A percentile compares a stretch with the other conserved stretches of the same genome.
phyloP scores from a whole-genome alignment of 2,113 vertebrate genomes.

The Oriolus oriolus region DNA sequence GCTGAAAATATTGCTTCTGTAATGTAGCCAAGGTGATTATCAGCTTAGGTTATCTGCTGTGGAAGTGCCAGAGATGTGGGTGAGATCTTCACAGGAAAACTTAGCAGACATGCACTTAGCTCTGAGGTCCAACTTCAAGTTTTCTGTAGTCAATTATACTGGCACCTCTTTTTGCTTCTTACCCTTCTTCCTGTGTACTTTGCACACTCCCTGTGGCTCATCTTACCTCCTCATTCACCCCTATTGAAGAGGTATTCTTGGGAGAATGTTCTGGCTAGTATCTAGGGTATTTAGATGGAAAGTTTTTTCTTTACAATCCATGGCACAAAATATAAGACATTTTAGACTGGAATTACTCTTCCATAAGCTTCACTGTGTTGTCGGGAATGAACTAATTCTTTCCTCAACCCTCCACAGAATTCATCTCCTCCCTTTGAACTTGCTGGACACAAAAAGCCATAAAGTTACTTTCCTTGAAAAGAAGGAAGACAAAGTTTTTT shows the following conservation, averaged over 20 bases:
- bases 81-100: background rate
- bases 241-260: background rate
- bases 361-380: background rate
- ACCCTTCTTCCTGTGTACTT: background rate
- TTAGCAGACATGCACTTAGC: background rate
- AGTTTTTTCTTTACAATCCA: background rate
- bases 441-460: background rate
- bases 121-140: background rate
- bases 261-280: background rate
- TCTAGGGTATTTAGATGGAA: background rate
- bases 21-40: constrained; percentile 40
- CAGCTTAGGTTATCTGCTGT: constrained; percentile 51
- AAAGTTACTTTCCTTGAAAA: background rate
- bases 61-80: background rate
- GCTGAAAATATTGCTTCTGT: constrained; percentile 61
- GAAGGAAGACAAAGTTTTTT: background rate
- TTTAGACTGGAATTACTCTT: background rate
- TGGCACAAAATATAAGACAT: background rate
- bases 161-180: background rate
- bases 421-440: background rate
- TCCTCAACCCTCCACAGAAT: background rate
- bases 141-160: background rate
- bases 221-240: background rate
- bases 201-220: background rate
- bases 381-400: background rate